Evolutionary conservation across 2,113 vertebrate genomes (phyloP).

Genomic region (Tonatia bakeri): DNA sequence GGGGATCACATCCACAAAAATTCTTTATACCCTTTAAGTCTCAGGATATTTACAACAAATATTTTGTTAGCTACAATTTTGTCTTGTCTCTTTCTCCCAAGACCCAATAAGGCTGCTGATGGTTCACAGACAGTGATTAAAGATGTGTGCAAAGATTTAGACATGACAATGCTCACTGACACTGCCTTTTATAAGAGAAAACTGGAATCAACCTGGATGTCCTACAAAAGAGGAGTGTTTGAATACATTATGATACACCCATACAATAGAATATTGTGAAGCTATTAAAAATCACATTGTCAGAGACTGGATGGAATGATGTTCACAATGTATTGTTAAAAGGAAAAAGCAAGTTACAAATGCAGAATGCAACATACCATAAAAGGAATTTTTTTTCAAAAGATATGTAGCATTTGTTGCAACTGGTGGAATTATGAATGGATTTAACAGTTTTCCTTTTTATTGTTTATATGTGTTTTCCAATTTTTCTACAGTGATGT

Average conservation of each 20-base stretch:
- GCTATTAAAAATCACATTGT: background rate
- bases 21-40: constrained; percentile 13
- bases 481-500: background rate
- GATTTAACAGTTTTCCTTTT: background rate
- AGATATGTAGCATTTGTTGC: background rate
- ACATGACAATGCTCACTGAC: background rate
- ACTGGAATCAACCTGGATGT: background rate
- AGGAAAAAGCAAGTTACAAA: background rate
- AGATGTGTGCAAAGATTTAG: background rate
- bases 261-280: background rate
- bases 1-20: background rate
- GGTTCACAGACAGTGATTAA: background rate
- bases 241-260: background rate
- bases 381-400: background rate
- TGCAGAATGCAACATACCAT: background rate
- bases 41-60: background rate
- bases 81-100: background rate
- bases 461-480: background rate
- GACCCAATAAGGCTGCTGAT: background rate
- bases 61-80: background rate
- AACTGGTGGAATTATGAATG: background rate
- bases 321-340: background rate
- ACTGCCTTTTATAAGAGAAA: background rate
- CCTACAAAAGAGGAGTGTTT: background rate
- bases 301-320: background rate